Conservation (phyloP, 2,797 vertebrate species). For the Karalla daura region DNA sequence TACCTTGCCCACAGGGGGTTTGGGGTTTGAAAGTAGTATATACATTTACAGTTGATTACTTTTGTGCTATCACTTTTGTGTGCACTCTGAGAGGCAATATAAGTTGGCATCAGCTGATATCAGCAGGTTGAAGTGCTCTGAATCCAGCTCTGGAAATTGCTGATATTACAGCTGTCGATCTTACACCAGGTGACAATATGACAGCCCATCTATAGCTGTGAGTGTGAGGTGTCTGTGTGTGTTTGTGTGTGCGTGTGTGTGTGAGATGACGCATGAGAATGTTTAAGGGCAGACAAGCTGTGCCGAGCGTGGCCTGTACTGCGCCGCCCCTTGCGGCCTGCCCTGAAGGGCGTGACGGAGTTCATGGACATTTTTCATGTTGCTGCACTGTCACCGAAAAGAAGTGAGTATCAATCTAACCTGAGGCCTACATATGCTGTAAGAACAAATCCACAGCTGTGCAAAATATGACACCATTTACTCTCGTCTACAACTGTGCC, state of each 20-base stretch:
- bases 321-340: conserved; percentile 43
- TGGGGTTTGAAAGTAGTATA: conserved; percentile 65
- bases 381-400: conserved; percentile 38
- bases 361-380: conserved; percentile 51
- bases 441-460: conserved; percentile 16
- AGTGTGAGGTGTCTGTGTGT: conserved; percentile 18
- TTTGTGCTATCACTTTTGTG: too few relatives aligned
- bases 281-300: conserved; percentile 69
- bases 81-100: conserved; percentile 51
- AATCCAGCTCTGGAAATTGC: conserved; percentile 58
- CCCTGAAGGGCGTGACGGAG: conserved; percentile 57
- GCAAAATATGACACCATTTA: too few relatives aligned
- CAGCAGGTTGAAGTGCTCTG: conserved; percentile 62
- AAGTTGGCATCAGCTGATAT: conserved; percentile 66
- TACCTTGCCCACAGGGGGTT: conserved; percentile 35
- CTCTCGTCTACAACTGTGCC: neutral
- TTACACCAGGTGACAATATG: conserved; percentile 42
- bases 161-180: conserved; percentile 57
- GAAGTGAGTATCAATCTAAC: conserved; percentile 24
- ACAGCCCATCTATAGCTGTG: conserved; percentile 45
- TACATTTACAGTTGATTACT: conserved; percentile 69
- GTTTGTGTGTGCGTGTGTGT: neutral
- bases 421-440: conserved; percentile 37
- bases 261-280: conserved; percentile 24
- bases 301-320: conserved; percentile 62